Evolutionary conservation across 2,113 vertebrate genomes (phyloP).

Genomic region (Burhinus oedicnemus): DNA sequence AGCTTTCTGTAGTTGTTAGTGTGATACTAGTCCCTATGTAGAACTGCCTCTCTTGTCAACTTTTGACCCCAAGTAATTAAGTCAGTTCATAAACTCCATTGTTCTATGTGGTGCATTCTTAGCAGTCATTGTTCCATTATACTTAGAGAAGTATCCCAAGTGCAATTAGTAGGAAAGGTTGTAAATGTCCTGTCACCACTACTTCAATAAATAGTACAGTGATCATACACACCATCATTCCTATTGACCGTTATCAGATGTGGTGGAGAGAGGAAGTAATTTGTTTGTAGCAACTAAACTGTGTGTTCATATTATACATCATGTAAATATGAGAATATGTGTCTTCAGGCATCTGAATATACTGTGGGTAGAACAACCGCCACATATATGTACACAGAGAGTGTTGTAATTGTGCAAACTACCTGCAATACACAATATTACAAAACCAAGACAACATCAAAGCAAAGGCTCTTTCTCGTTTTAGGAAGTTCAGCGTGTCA

Average conservation of each 20-base stretch:
- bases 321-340: not conserved
- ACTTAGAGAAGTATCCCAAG: not conserved
- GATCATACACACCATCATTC: not conserved
- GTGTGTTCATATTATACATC: not conserved
- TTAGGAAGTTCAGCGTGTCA: slow-evolving; percentile 77
- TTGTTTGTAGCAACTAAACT: not conserved
- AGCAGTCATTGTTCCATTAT: not conserved
- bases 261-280: not conserved
- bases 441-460: not conserved
- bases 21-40: not conserved
- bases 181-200: not conserved
- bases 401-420: not conserved
- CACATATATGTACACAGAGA: too few species aligned
- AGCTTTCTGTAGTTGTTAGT: not conserved
- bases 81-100: not conserved
- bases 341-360: not conserved
- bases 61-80: not conserved
- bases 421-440: not conserved
- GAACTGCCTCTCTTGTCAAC: not conserved
- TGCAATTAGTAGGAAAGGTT: not conserved
- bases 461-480: slow-evolving; percentile 44
- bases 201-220: not conserved
- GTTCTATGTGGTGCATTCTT: not conserved
- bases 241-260: not conserved
- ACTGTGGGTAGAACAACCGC: not conserved